Base-by-base conservation (phyloP, 2,797 vertebrate genomes). In the Diceros bicornis region DNA sequence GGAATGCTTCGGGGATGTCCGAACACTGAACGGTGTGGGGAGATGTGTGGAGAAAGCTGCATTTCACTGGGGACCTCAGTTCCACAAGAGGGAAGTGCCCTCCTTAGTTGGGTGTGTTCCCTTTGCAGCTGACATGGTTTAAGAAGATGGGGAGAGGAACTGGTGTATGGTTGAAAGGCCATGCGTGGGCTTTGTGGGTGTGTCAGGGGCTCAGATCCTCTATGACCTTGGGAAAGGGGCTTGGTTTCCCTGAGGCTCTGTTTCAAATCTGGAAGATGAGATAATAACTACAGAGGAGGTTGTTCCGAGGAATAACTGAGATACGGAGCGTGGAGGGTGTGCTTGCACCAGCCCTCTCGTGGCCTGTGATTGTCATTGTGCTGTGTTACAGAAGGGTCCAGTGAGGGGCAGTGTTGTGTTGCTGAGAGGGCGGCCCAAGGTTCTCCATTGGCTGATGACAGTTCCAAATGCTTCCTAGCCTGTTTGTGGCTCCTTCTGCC, bases 341-440 rank as follows among this genome's bases (percentile, higher is more conserved):
- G 21, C n/a, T 12, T 4, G 1, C 32, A 9, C 2, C 37, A 7
- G 13, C n/a, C 91, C 14, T 37, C 0, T 1, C 41, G 7, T 1
- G 2, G 21, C 52, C 74, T 59, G 69, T 44, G 41, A 66, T 25
- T 32, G 16, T 94, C 81, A 3, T 14, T 0, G 0, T 0, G 12
- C 81, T 57, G 20, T 78, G 61, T 55, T 37, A 37, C 20, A 16
- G 57, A 84, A 27, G 75, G 25, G 9, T 7, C 72, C 88, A 14
- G 14, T 20, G 71, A 13, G 16, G 23, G 84, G 21, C 81, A 47
- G 2, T 20, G 32, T 62, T 81, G 3, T 71, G n/a, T 17, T 21
- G 52, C 47, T 25, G 59, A 61, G n/a, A 59, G 0, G 2, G 2
- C n/a, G 41, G 18, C 75, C 64, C 64, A n/a, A 64, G 23, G 55